phyloP scores from a whole-genome alignment of 2,888 invertebrate genomes.

The Eudasyphora cyanicolor region DNA sequence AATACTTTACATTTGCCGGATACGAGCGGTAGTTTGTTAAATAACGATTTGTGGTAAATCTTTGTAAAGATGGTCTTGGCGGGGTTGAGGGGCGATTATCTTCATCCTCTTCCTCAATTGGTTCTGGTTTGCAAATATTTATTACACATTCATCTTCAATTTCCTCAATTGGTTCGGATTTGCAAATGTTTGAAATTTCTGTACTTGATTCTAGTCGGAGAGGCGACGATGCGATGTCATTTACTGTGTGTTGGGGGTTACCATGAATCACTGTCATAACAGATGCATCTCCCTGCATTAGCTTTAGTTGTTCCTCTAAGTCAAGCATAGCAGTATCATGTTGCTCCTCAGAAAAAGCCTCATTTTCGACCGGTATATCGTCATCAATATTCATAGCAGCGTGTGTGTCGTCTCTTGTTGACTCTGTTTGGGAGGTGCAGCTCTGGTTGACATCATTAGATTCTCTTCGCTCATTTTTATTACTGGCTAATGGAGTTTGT shows the following conservation, averaged over 20 bases:
- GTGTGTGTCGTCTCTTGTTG: too few relatives aligned
- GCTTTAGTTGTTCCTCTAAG: constrained; percentile 37
- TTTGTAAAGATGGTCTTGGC: background rate
- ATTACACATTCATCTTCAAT: too few relatives aligned
- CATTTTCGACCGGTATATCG: constrained; percentile 59
- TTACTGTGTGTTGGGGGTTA: background rate
- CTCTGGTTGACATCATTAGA: background rate
- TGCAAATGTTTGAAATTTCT: background rate
- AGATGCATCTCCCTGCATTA: constrained; percentile 23
- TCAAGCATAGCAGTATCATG: background rate
- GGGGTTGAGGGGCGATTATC: background rate
- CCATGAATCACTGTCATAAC: constrained; percentile 53
- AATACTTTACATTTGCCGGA: constrained; percentile 63
- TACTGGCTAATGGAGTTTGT: background rate
- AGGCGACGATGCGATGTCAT: background rate
- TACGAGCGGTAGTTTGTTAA: constrained; percentile 61
- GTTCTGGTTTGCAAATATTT: constrained; percentile 43
- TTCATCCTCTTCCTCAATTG: background rate
- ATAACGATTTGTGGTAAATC: background rate
- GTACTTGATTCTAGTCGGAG: background rate
- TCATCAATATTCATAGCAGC: constrained; percentile 50
- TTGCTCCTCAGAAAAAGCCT: constrained; percentile 57
- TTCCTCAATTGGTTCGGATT: constrained; percentile 17
- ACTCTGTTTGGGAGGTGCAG: constrained; percentile 4
- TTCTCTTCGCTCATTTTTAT: too few relatives aligned